phyloP scores from a whole-genome alignment of 1,140 invertebrate genomes.

The Popillia japonica region DNA sequence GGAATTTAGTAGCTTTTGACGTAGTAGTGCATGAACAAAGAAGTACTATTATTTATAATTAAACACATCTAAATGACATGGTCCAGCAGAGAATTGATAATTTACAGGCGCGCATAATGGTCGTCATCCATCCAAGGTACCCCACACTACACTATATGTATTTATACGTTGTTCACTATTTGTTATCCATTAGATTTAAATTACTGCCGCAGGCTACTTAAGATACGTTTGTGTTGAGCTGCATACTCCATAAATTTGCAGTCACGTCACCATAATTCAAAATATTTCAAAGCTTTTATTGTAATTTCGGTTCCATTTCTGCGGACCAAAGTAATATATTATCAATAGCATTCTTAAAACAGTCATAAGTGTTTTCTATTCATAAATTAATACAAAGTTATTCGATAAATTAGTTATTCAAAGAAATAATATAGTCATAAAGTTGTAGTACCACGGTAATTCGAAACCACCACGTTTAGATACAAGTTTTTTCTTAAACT shows the following conservation, averaged over 20 bases:
- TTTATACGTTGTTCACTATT: not conserved
- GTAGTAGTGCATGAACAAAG: not conserved
- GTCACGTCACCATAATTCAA: constrained; percentile 15
- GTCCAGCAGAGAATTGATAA: not conserved
- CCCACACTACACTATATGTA: not conserved
- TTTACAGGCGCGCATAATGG: not conserved
- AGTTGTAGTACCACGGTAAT: not conserved
- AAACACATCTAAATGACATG: not conserved
- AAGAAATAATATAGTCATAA: not conserved
- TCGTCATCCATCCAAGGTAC: not conserved
- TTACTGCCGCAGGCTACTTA: not conserved
- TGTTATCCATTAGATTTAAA: constrained; percentile 11
- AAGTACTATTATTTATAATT: not conserved
- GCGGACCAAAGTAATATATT: constrained; percentile 14
- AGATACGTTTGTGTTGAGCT: not conserved
- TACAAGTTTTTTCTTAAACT: too few species aligned
- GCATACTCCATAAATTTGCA: constrained; percentile 10
- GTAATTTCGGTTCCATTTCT: not conserved
- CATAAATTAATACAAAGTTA: not conserved
- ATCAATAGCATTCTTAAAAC: not conserved
- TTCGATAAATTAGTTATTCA: not conserved
- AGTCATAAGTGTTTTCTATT: not conserved
- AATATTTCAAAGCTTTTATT: constrained; percentile 3
- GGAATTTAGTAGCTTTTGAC: not conserved
- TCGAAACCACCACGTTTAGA: not conserved